phyloP scores from a whole-genome alignment of 1,140 invertebrate species.

The Rhynchophorus ferrugineus region DNA sequence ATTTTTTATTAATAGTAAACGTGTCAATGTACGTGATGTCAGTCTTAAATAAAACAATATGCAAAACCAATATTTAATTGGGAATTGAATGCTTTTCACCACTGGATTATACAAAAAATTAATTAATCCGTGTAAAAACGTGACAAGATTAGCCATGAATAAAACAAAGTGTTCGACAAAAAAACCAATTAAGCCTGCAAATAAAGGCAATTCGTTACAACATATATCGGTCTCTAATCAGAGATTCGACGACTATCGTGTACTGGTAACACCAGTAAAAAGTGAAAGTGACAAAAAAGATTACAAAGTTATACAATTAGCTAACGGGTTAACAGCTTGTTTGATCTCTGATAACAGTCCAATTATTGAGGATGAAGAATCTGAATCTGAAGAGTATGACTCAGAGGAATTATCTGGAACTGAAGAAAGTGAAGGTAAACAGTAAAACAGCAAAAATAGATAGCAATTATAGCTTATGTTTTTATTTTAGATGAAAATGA shows the following conservation, averaged over 20 bases:
- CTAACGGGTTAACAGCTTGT: conserved; percentile 61
- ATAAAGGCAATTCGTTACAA: background rate
- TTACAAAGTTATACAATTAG: conserved; percentile 53
- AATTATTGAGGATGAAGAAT: conserved; percentile 29
- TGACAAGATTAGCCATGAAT: background rate
- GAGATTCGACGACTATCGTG: background rate
- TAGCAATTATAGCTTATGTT: background rate
- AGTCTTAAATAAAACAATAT: too few species aligned
- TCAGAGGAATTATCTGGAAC: conserved; percentile 24
- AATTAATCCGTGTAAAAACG: background rate
- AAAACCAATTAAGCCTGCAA: background rate
- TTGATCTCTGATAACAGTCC: conserved; percentile 52
- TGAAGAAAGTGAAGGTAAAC: conserved; percentile 18
- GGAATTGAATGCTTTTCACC: background rate
- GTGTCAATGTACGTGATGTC: too few species aligned
- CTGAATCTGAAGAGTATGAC: conserved; percentile 32
- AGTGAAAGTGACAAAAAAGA: conserved; percentile 54
- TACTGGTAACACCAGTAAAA: conserved; percentile 45
- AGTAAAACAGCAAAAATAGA: conserved; percentile 6
- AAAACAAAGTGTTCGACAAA: background rate
- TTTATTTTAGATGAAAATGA: conserved; percentile 1
- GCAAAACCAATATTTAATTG: background rate
- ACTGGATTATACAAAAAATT: background rate
- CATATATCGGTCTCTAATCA: background rate
- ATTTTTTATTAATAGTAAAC: too few species aligned